A percentile compares a stretch with the other conserved stretches of the same genome.
Evolutionary conservation across 2,113 vertebrate species (phyloP).

Genomic region (Fulica atra): DNA sequence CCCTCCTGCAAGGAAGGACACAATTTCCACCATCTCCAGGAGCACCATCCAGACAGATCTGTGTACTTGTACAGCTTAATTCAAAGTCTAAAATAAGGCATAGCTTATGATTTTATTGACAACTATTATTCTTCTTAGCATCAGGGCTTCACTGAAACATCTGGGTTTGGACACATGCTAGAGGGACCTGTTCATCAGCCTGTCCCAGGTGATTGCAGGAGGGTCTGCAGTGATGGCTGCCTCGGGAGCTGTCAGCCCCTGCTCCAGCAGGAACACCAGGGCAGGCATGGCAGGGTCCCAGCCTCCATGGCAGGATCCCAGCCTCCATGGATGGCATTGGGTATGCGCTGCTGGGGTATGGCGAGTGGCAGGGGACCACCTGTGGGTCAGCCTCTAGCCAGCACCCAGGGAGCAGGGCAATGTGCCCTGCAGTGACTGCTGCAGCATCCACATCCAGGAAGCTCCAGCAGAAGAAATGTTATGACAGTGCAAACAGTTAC

Average conservation of each 20-base stretch:
- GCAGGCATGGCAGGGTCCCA: neutral
- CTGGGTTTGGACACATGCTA: neutral
- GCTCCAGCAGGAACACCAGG: neutral
- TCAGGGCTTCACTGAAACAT: neutral
- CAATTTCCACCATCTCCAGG: neutral
- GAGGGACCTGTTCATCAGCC: neutral
- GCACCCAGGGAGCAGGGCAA: accelerated
- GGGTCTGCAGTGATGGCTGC: neutral
- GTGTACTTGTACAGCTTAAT: neutral
- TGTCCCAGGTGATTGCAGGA: accelerated
- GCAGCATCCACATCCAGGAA: neutral
- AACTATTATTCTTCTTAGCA: neutral
- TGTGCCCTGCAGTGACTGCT: neutral
- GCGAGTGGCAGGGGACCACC: accelerated
- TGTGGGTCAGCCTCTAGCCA: neutral
- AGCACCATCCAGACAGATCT: neutral
- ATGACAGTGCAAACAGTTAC: conserved; percentile 32
- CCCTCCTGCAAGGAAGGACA: neutral
- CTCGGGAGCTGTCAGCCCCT: neutral
- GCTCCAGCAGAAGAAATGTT: neutral
- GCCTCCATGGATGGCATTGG: accelerated
- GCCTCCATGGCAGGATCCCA: neutral
- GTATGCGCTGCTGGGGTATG: accelerated
- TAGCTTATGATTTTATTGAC: neutral
- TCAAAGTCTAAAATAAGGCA: neutral